Percentiles rank a stretch among this genome's conserved stretches.
These are phyloP conservation scores for human (Homo sapiens) DNA, from an alignment of 2,113 vertebrate species.

Conservation along the genomic window GRCh38 chr5:28008501-28009000, in stretches of 20 bases:
- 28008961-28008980: neutral
- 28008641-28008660: neutral
- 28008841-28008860: neutral
- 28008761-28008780: neutral
- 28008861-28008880: neutral
- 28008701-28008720: neutral
- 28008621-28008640: neutral
- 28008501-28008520: neutral
- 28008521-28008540: neutral
- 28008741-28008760: neutral
- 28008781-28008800: neutral
- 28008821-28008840: neutral
- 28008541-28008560: neutral
- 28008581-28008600: neutral
- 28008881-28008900: neutral
- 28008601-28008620: neutral
- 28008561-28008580: neutral
- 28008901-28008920: neutral
- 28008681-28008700: neutral
- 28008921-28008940: too few relatives aligned
- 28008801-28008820: neutral
- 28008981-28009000: neutral
- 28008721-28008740: neutral
- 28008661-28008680: fast-evolving
- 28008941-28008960: neutral